Evolutionary conservation across 1,140 invertebrate species (phyloP).

Genomic region (Drosophila lacertosa): DNA sequence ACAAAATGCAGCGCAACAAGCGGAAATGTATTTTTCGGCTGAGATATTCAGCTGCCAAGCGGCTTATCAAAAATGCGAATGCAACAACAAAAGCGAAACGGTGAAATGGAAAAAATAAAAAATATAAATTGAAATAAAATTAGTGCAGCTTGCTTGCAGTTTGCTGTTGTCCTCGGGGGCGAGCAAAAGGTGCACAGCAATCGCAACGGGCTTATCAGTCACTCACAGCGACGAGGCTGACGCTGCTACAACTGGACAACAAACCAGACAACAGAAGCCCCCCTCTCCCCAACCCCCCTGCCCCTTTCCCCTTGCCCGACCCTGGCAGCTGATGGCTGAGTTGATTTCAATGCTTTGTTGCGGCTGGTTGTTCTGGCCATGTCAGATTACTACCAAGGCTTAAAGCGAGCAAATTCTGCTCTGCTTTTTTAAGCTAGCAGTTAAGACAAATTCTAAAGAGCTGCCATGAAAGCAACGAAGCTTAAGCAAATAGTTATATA

Average conservation of each 20-base stretch:
- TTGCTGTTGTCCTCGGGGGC: conserved; percentile 27
- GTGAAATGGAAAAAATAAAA: neutral
- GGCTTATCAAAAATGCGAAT: conserved; percentile 55
- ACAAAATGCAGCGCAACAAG: conserved; percentile 51
- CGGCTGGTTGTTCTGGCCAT: conserved; percentile 33
- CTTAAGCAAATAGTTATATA: neutral
- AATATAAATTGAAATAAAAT: conserved; percentile 9
- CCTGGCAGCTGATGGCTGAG: conserved; percentile 30
- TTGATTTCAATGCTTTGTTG: conserved; percentile 50
- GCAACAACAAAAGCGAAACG: conserved; percentile 1
- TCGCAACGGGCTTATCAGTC: conserved; percentile 60
- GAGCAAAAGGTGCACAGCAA: conserved; percentile 6
- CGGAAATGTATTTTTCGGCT: conserved; percentile 55
- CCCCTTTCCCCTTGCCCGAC: conserved; percentile 7
- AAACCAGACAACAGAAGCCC: conserved; percentile 3
- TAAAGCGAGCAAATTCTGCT: neutral
- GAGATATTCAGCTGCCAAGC: conserved; percentile 66
- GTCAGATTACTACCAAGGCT: neutral
- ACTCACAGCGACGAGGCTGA: conserved; percentile 41
- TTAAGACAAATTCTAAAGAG: neutral
- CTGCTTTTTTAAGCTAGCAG: neutral
- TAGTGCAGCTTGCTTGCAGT: conserved; percentile 31
- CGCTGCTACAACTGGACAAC: conserved; percentile 4
- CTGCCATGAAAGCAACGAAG: neutral
- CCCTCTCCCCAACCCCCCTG: neutral